phyloP scores from a whole-genome alignment of 2,888 invertebrate genomes.

The Lycophotia porphyrea region DNA sequence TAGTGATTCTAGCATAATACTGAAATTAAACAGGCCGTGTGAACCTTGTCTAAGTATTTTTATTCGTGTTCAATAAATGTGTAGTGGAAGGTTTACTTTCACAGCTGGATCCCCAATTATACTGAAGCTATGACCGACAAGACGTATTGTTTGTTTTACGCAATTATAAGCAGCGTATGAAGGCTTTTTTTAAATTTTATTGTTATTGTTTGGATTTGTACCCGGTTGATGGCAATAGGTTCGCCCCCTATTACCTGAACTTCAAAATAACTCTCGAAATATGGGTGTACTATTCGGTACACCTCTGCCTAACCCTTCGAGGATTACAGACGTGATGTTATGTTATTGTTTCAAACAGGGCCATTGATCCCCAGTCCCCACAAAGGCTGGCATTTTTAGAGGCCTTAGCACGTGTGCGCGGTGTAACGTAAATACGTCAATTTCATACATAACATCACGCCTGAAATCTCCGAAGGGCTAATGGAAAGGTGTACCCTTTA shows the following conservation, averaged over 20 bases:
- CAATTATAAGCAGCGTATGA: neutral
- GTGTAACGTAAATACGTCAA: too few relatives aligned
- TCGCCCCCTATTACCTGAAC: too few relatives aligned
- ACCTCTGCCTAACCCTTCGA: too few relatives aligned
- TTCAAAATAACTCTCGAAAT: too few relatives aligned
- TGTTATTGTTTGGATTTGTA: neutral
- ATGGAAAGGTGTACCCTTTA: too few relatives aligned
- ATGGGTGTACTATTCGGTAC: too few relatives aligned
- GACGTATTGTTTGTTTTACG: slow-evolving; percentile 23
- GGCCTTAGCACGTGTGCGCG: too few relatives aligned
- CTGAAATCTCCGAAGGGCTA: too few relatives aligned
- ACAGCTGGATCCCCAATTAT: slow-evolving; percentile 38
- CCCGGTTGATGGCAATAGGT: too few relatives aligned
- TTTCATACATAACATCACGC: too few relatives aligned
- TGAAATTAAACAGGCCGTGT: neutral
- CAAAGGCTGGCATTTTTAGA: neutral
- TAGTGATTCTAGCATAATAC: neutral
- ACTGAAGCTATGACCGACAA: slow-evolving; percentile 17
- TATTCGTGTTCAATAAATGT: slow-evolving; percentile 33
- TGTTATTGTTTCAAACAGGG: neutral
- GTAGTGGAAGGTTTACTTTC: slow-evolving; percentile 28
- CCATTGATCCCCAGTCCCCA: neutral
- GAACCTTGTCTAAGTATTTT: slow-evolving; percentile 5
- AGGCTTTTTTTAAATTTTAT: neutral
- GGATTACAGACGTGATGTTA: too few relatives aligned